Base-by-base conservation (phyloP, 2,888 invertebrate species). In the Ferrisia virgata region DNA sequence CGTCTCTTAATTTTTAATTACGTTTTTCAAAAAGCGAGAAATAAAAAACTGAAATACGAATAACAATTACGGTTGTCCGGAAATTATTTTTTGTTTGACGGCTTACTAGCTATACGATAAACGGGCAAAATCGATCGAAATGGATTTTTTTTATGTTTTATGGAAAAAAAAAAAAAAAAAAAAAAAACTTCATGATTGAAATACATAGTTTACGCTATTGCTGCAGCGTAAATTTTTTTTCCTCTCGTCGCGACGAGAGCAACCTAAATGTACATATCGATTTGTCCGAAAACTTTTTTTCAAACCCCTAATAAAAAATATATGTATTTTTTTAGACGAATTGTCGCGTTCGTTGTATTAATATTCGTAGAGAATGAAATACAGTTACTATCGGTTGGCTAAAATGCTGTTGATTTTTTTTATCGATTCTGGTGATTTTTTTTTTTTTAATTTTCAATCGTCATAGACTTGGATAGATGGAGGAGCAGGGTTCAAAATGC, bases 71-170 rank as follows among this genome's bases (percentile, higher is more conserved):
- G 72, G 72, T 76, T 76, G 72, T 76, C 72, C 72, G 72, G 72
- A 76, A 76, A 76, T 76, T 76, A 76, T 76, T 76, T 76, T 76
- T 76, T 76, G 72, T 76, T 76, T 76, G 72, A 76, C 72, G 72
- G 72, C 72, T 36, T 33, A 76, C 72, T 36, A 76, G 72, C n/a
- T n/a, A n/a, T 33, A 76, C 36, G 72, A 33, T 76, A 36, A 36
- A 76, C n/a, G 36, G 72, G 72, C 18, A 76, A 76, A 76, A 76
- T 76, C 72, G 72, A 76, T 76, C 15, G 72, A 76, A 76, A 76
- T 76, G 36, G 22, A 76, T 13, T 64, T 76, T 76, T 76, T 76
- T 76, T 76, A 33, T 76, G 36, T 76, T 76, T 76, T 64, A 64
- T 64, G 28, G 18, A 64, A 28, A 64, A 64, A 64, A 64, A 25